These are phyloP conservation scores for Drosophila pseudotakahashii DNA, from an alignment of 2,888 invertebrate species.

Conservation along the genomic window DNA sequence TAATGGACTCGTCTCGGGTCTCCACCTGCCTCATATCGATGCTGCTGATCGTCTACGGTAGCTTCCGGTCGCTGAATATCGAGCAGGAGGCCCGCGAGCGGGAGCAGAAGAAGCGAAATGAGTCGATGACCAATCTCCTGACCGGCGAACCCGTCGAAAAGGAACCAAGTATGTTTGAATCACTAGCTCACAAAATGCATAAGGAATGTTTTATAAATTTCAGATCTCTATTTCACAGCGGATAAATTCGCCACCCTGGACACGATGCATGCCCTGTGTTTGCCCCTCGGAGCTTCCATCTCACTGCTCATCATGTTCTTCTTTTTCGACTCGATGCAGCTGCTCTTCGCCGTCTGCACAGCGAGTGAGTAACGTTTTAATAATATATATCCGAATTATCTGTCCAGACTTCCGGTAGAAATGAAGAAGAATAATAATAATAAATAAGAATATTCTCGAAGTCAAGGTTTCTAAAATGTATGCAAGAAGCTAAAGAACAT, in stretches of 20 bases:
- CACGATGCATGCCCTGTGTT: slow-evolving; percentile 98
- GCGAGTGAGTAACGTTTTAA: slow-evolving; percentile 90
- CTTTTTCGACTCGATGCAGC: slow-evolving; percentile 99
- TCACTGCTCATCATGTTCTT: slow-evolving; percentile 99
- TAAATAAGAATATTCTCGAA: too few relatives aligned
- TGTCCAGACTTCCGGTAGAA: not conserved
- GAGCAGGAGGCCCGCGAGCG: slow-evolving; percentile 96
- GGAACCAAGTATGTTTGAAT: slow-evolving; percentile 85
- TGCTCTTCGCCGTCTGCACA: slow-evolving; percentile 97
- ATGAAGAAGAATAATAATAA: not conserved
- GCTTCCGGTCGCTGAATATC: slow-evolving; percentile 98
- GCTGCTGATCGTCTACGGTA: slow-evolving; percentile 98
- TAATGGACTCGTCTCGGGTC: slow-evolving; percentile 98
- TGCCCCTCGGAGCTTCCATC: slow-evolving; percentile 97
- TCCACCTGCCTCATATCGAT: slow-evolving; percentile 99
- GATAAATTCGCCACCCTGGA: slow-evolving; percentile 95
- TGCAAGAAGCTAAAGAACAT: too few relatives aligned
- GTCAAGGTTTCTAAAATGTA: too few relatives aligned
- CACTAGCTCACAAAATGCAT: not conserved
- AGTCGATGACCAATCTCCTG: slow-evolving; percentile 85
- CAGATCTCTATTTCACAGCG: slow-evolving; percentile 53
- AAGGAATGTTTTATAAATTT: slow-evolving; percentile 10
- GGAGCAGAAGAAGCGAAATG: slow-evolving; percentile 89
- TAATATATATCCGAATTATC: not conserved
- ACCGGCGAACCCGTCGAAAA: slow-evolving; percentile 84